phyloP scores from a whole-genome alignment of 2,888 invertebrate genomes.

The Thumatha senex region DNA sequence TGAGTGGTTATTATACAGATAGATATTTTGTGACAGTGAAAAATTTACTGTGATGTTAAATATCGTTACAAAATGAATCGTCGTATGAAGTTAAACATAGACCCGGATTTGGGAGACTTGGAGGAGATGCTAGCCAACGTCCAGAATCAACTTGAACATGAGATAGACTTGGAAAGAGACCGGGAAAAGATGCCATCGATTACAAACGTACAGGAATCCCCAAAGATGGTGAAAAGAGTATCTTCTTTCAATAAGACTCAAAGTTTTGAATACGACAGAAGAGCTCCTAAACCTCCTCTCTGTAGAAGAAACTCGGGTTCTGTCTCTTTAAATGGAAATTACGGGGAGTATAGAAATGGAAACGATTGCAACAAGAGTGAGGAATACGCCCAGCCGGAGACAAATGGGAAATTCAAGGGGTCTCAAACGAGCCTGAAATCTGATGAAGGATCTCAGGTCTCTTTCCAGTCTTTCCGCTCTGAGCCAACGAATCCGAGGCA shows the following conservation, averaged over 20 bases:
- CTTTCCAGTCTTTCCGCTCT: constrained; percentile 70
- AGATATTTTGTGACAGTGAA: constrained; percentile 18
- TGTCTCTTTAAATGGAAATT: constrained; percentile 28
- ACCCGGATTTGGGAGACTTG: constrained; percentile 74
- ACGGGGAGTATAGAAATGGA: constrained; percentile 40
- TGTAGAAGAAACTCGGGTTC: constrained; percentile 23
- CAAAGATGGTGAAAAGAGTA: constrained; percentile 60
- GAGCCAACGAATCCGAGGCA: constrained; percentile 60
- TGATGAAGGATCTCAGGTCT: constrained; percentile 65
- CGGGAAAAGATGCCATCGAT: constrained; percentile 68
- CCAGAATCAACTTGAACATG: constrained; percentile 73
- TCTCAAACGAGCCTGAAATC: constrained; percentile 64
- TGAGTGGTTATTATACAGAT: background rate
- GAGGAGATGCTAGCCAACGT: constrained; percentile 80
- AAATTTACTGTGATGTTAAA: constrained; percentile 27
- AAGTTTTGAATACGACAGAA: constrained; percentile 52
- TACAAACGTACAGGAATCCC: constrained; percentile 67
- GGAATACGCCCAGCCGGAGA: constrained; percentile 52
- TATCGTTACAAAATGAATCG: constrained; percentile 52
- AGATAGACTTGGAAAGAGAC: constrained; percentile 72
- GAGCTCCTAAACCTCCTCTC: constrained; percentile 50
- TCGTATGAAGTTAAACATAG: constrained; percentile 63
- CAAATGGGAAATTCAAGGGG: constrained; percentile 52
- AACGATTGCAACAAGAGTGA: constrained; percentile 42
- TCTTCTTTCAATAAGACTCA: constrained; percentile 59